Evolutionary conservation across 2,888 invertebrate genomes (phyloP).

Genomic region (Elegia similella): DNA sequence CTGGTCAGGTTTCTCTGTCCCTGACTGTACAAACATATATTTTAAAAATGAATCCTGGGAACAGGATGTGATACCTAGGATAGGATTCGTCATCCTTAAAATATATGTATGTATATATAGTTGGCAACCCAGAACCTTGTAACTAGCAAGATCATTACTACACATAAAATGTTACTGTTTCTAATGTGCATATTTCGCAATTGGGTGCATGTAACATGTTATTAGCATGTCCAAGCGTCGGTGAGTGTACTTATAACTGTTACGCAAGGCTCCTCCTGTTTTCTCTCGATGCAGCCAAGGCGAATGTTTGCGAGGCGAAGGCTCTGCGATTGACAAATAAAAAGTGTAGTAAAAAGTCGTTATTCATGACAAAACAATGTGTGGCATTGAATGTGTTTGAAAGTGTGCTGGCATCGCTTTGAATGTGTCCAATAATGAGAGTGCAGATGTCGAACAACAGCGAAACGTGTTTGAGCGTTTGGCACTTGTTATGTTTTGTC

Average conservation of each 20-base stretch:
- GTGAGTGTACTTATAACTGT: slow-evolving; percentile 3
- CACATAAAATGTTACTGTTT: neutral
- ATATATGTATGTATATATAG: too few species aligned
- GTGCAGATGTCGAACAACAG: neutral
- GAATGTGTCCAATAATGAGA: neutral
- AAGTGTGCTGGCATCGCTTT: neutral
- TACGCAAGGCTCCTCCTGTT: slow-evolving; percentile 1
- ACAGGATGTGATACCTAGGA: too few species aligned
- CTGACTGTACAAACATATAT: too few species aligned
- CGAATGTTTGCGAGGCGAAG: slow-evolving; percentile 15
- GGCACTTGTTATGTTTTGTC: too few species aligned
- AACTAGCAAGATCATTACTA: neutral
- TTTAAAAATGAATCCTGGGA: too few species aligned
- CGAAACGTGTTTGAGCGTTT: too few species aligned
- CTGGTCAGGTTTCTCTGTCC: too few species aligned
- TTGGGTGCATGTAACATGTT: neutral
- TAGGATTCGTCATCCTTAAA: too few species aligned
- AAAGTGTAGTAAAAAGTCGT: neutral
- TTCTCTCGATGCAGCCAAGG: slow-evolving; percentile 9
- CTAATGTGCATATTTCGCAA: neutral
- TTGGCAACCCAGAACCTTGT: neutral
- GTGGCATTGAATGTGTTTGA: neutral
- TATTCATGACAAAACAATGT: neutral
- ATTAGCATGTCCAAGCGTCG: neutral
- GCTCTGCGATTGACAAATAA: slow-evolving; percentile 14